Percentiles rank a stretch among this genome's conserved stretches.
These are phyloP conservation scores for Pegea sp. DNA, from an alignment of 23 tunicate species.

Conservation along the genomic window DNA sequence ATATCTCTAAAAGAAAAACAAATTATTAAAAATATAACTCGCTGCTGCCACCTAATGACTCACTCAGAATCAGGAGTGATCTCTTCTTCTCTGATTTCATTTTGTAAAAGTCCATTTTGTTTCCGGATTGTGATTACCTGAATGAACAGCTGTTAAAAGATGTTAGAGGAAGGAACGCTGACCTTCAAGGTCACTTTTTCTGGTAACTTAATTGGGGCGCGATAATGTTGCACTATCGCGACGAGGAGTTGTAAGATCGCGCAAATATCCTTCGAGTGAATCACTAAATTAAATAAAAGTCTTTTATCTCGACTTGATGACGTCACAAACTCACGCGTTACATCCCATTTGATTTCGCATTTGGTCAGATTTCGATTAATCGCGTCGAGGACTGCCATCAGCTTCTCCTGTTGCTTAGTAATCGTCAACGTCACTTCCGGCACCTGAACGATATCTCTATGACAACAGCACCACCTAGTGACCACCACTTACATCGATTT, in stretches of 20 bases:
- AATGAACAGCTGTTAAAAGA: no score
- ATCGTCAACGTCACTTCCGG: slow-evolving; percentile 85
- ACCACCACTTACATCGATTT: slow-evolving; percentile 50
- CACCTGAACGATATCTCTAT: slow-evolving; percentile 11
- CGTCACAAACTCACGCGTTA: no score
- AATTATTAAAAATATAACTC: no score
- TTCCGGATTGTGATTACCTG: no score
- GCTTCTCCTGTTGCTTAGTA: slow-evolving; percentile 77
- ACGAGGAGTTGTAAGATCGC: slow-evolving; percentile 87
- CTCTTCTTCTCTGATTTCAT: no score
- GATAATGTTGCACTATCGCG: slow-evolving; percentile 70
- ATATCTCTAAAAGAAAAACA: neutral
- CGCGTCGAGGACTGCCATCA: slow-evolving; percentile 53
- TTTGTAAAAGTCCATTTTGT: no score
- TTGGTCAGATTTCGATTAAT: slow-evolving; percentile 54
- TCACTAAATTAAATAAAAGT: slow-evolving; percentile 8
- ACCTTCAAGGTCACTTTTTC: slow-evolving; percentile 72
- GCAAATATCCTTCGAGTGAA: slow-evolving; percentile 63
- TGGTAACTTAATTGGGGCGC: slow-evolving; percentile 77
- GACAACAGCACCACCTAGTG: no score
- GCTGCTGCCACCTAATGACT: no score
- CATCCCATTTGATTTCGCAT: no score
- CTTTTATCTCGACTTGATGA: neutral
- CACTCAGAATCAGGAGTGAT: no score
- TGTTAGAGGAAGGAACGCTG: no score